phyloP scores from a whole-genome alignment of 2,113 vertebrate species.

The Pao palembangensis region DNA sequence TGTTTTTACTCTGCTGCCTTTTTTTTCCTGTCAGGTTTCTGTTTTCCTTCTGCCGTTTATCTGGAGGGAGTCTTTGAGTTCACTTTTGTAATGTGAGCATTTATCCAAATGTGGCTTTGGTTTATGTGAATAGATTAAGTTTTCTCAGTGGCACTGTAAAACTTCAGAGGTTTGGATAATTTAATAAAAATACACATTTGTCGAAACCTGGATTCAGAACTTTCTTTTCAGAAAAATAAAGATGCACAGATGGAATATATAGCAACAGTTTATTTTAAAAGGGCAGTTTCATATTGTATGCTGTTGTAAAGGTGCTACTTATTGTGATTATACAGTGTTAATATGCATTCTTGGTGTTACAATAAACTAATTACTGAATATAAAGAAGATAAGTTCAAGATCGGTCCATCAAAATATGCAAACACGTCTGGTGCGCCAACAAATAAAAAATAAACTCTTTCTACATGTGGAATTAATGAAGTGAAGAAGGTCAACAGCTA shows the following conservation, averaged over 20 bases:
- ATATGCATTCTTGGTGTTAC: constrained; percentile 56
- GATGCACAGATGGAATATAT: constrained; percentile 50
- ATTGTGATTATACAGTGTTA: constrained; percentile 65
- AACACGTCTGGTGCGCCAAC: constrained; percentile 34
- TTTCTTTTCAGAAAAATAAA: constrained; percentile 17
- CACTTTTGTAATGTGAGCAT: constrained; percentile 66
- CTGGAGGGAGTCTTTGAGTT: constrained; percentile 47
- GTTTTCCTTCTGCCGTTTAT: constrained; percentile 55
- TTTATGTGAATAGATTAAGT: constrained; percentile 51
- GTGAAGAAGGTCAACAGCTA: constrained; percentile 26
- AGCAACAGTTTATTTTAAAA: constrained; percentile 78
- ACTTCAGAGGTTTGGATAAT: constrained; percentile 60
- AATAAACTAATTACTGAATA: constrained; percentile 57
- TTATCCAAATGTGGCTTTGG: constrained; percentile 56
- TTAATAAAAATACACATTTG: constrained; percentile 71
- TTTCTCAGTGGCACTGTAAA: constrained; percentile 56
- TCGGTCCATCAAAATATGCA: constrained; percentile 65
- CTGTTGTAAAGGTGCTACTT: constrained; percentile 71
- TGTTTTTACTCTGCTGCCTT: constrained; percentile 60
- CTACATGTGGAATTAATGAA: constrained; percentile 34
- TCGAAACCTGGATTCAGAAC: constrained; percentile 35
- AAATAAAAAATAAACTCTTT: constrained; percentile 50
- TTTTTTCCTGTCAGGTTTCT: constrained; percentile 54
- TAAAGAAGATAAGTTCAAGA: constrained; percentile 62
- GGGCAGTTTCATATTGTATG: constrained; percentile 63